phyloP scores from a whole-genome alignment of 30 jellyfish, hydroid and myxozoan species.

The Sanderia malayensis region DNA sequence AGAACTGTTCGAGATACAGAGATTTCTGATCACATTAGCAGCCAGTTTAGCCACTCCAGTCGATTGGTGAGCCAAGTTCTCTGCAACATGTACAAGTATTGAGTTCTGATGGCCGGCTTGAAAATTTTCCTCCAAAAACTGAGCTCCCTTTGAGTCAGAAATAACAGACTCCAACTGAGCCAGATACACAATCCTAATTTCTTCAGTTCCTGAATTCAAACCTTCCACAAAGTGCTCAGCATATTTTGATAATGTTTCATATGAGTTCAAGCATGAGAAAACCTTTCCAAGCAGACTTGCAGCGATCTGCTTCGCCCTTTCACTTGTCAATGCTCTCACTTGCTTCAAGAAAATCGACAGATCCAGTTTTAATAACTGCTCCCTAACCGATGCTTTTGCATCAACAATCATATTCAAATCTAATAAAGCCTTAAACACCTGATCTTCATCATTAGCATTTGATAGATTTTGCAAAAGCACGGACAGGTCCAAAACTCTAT shows the following conservation, averaged over 20 bases:
- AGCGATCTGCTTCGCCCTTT: conserved; percentile 23
- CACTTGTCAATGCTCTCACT: background rate
- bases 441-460: conserved; percentile 5
- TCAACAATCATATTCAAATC: conserved; percentile 42
- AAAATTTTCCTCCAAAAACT: conserved; percentile 7
- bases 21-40: background rate
- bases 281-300: conserved; percentile 31
- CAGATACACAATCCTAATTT: conserved; percentile 23
- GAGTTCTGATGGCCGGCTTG: background rate
- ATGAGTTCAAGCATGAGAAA: conserved; percentile 2
- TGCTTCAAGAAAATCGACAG: conserved; percentile 22
- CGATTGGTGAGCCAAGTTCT: background rate
- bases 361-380: conserved; percentile 5
- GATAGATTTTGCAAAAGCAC: conserved; percentile 4
- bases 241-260: conserved; percentile 4
- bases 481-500: background rate
- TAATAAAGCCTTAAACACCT: background rate
- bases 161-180: conserved; percentile 2
- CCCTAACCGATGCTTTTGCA: background rate
- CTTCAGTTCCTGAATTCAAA: conserved; percentile 1
- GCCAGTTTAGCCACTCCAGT: conserved; percentile 3
- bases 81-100: background rate
- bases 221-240: background rate
- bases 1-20: background rate
- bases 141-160: conserved; percentile 9